Base-by-base conservation (phyloP, 2,888 invertebrate species). In the Rotaria macrura region DNA sequence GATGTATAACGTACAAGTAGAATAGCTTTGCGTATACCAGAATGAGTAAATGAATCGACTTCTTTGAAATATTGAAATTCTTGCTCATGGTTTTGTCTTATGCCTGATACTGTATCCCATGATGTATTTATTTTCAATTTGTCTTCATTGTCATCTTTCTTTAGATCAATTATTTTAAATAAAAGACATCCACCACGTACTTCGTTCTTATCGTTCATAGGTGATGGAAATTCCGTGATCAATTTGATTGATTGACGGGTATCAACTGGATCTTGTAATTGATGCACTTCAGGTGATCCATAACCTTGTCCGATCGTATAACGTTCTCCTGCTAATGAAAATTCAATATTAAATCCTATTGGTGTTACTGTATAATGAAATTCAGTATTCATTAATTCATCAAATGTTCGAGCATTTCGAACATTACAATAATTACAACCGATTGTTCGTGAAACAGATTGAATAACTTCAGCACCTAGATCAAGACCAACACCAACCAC, bases 391-490 rank as follows among this genome's bases (percentile, higher is more conserved):
- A 79, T 79, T n/a, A 79, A 43, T 79, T 79, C 79, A 43, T 79
- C 79, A 79, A 79, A 79, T 25, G 79, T 79, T 43, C 40, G 40
- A 43, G 79, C 43, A 43, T 10, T 43, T 23, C 79, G 79, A 79
- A 79, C 79, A 79, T 79, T 79, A 79, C 79, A 79, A 79, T 79
- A 79, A 79, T 79, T 79, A 43, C 79, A 79, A n/a, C 79, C 79
- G 17, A 43, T 43, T 79, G 79, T 79, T 25, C 43, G 40, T 43
- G 40, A 43, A 3, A 79, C 79, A 2, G 79, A 43, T 79, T 79
- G 79, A 79, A 79, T 79, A 25, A 79, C 79, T 43, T 79, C 43
- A 43, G 40, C 79, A 43, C 79, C 79, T 40, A 79, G n/a, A 43
- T 79, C 79, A 43, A 79, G 79, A 25, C 79, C 79, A 79, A 79